Base-by-base conservation (phyloP, 2,797 vertebrate species). In the Anguilla megastoma region DNA sequence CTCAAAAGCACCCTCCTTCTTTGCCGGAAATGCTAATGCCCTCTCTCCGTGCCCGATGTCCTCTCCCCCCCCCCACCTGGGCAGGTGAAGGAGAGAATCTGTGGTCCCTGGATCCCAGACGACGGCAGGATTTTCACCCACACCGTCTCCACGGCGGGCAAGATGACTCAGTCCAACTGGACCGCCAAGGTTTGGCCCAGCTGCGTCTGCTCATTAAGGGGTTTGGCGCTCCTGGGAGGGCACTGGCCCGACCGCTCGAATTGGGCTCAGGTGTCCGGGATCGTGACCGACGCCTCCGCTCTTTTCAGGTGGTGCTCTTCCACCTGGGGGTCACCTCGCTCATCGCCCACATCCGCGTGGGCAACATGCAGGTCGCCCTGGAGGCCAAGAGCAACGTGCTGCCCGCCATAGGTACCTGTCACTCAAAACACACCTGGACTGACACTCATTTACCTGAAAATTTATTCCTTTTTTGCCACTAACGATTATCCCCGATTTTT, bases 111-210 rank as follows among this genome's bases (percentile, higher is more conserved):
- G 96, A 98, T 97, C 71, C 97, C 97, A 5, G 97, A 97, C 5
- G 96, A 97, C 14, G 97, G 97, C 0, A 95, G 95, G 79, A 97
- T 97, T 93, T 97, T 98, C 93, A 98, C 97, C 54, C 96, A 98
- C 89, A 97, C 96, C 76, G 92, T 97, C 87, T 97, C 96, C 16
- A 95, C 95, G 8, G 93, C 96, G 1, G 97, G 96, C 2, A 97
- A 95, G 94, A 97, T 97, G 94, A 96, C 93, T 27, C 96, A 97
- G 89, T 95, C 56, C 91, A 98, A 98, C 93, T 97, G 97, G 97
- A 97, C 96, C 0, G 94, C 97, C 69, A 97, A 97, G 96, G 97
- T 88, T 41, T 12, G 56, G 1, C 0, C 16, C 66, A 76, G 41
- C 14, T 41, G 63, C 54, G 80, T 83, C 41, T 4, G n/a, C 41